Conservation (phyloP, 2,888 invertebrate species). For the Myathropa florea region DNA sequence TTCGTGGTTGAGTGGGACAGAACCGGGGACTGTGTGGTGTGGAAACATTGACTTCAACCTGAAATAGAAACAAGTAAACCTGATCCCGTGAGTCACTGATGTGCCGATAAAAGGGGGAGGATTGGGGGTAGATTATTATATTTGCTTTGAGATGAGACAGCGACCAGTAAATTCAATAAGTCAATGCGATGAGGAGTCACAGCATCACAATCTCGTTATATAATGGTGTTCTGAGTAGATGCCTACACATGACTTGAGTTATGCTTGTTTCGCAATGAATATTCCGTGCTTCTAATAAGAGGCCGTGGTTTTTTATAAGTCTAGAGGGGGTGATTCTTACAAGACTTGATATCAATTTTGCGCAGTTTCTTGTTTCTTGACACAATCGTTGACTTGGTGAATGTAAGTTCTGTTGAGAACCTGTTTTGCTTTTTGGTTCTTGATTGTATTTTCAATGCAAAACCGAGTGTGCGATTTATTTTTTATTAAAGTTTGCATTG, state of each 20-base stretch:
- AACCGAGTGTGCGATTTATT: not conserved
- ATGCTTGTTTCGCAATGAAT: not conserved
- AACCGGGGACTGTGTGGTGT: not conserved
- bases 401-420: not conserved
- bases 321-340: not conserved
- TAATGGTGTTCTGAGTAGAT: not conserved
- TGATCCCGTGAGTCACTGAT: not conserved
- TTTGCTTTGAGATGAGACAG: not conserved
- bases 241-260: not conserved
- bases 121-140: not conserved
- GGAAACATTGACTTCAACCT: not conserved
- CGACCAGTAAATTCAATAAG: not conserved
- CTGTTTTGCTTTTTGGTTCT: not conserved
- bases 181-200: not conserved
- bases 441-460: not conserved
- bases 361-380: not conserved
- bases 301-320: not conserved
- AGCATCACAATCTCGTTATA: not conserved
- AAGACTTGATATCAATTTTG: not conserved
- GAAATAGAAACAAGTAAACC: slow-evolving; percentile 14
- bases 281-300: not conserved
- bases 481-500: not conserved
- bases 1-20: not conserved
- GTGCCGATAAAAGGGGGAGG: not conserved
- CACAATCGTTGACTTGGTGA: not conserved